A percentile compares a stretch with the other conserved stretches of the same genome.
Evolutionary conservation across 2,888 invertebrate species (phyloP).

Genomic region (Eulithis testata): DNA sequence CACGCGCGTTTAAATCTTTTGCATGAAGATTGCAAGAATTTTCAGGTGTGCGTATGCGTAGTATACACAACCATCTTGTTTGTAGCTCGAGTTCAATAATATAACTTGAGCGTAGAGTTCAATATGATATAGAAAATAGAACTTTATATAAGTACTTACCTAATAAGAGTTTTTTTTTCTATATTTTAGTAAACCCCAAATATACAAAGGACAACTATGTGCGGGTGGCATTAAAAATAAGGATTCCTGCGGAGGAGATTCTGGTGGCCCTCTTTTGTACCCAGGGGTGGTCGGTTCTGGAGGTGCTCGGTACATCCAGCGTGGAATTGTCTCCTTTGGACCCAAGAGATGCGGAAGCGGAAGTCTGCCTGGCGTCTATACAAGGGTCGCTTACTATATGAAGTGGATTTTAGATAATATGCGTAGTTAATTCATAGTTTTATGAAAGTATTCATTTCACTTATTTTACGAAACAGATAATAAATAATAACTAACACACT

Average conservation of each 20-base stretch:
- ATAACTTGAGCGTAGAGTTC: neutral
- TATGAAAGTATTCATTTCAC: slow-evolving; percentile 1
- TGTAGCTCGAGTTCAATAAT: no score
- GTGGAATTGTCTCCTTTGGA: slow-evolving; percentile 85
- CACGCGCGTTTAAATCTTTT: slow-evolving; percentile 19
- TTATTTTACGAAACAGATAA: neutral
- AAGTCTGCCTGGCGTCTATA: slow-evolving; percentile 85
- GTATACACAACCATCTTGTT: no score
- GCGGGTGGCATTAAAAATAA: slow-evolving; percentile 80
- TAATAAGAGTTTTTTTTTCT: neutral
- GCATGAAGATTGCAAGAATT: neutral
- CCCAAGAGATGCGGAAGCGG: slow-evolving; percentile 79
- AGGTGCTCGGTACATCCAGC: slow-evolving; percentile 82
- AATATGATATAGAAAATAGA: neutral
- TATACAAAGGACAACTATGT: slow-evolving; percentile 80
- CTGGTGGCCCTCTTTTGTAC: slow-evolving; percentile 87
- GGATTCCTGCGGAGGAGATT: slow-evolving; percentile 88
- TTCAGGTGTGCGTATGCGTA: no score
- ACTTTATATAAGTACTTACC: neutral
- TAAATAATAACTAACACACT: neutral
- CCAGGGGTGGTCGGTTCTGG: slow-evolving; percentile 56
- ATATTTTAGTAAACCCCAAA: slow-evolving; percentile 46
- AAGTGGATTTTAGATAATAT: slow-evolving; percentile 85
- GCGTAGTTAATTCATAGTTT: slow-evolving; percentile 36
- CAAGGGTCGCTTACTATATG: slow-evolving; percentile 80